Conservation (phyloP, 2,888 invertebrate genomes). For the Ochropleura leucogaster region DNA sequence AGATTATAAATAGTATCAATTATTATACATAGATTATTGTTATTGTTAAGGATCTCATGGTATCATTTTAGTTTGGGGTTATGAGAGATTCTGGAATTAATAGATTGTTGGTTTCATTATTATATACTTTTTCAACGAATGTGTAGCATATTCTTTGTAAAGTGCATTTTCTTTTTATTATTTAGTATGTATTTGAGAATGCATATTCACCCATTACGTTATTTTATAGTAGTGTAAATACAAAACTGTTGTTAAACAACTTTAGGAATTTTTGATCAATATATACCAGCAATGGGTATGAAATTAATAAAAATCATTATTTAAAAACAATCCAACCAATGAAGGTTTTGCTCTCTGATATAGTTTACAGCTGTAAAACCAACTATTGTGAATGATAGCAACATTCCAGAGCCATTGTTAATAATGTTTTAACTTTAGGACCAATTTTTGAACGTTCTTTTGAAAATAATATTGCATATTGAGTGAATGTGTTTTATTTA, state of each 20-base stretch:
- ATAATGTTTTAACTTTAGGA: slow-evolving; percentile 90
- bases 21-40: slow-evolving; percentile 88
- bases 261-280: slow-evolving; percentile 70
- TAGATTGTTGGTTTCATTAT: slow-evolving; percentile 82
- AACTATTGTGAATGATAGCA: slow-evolving; percentile 83
- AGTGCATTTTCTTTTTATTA: slow-evolving; percentile 63
- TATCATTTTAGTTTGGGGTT: slow-evolving; percentile 84
- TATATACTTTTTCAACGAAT: slow-evolving; percentile 72
- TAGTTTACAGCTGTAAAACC: slow-evolving; percentile 77
- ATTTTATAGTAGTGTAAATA: slow-evolving; percentile 67
- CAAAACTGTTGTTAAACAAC: slow-evolving; percentile 78
- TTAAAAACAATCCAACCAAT: slow-evolving; percentile 54
- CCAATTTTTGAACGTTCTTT: slow-evolving; percentile 91
- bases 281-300: slow-evolving; percentile 65
- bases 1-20: slow-evolving; percentile 88
- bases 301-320: slow-evolving; percentile 61
- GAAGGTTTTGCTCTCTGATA: slow-evolving; percentile 82
- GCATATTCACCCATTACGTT: slow-evolving; percentile 62
- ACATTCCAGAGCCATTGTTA: slow-evolving; percentile 91
- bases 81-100: slow-evolving; percentile 86
- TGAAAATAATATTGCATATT: slow-evolving; percentile 91
- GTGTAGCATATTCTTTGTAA: slow-evolving; percentile 64
- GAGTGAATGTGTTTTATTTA: slow-evolving; percentile 78
- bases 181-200: slow-evolving; percentile 59
- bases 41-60: slow-evolving; percentile 90